Conservation (phyloP, 2,113 vertebrate species). For the Catharus fuscescens region DNA sequence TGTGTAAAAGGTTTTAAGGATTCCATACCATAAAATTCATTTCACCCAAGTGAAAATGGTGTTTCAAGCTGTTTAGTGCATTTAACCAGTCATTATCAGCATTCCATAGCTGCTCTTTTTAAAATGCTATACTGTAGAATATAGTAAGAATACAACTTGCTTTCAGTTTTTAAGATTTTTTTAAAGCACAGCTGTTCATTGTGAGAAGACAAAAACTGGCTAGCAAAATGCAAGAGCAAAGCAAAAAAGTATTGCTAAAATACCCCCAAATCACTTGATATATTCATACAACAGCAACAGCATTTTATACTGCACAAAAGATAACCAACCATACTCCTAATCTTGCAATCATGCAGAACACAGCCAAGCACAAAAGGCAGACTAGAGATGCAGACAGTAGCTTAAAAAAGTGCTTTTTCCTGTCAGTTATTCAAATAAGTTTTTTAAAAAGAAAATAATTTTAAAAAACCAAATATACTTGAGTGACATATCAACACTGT, state of each 20-base stretch:
- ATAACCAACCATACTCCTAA: not conserved
- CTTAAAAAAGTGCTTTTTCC: not conserved
- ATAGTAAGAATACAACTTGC: not conserved
- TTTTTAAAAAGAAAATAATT: not conserved
- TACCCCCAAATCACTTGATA: not conserved
- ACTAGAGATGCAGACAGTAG: not conserved
- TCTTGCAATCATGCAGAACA: not conserved
- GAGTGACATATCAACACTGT: not conserved
- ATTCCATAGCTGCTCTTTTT: not conserved
- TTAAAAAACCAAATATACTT: not conserved
- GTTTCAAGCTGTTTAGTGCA: not conserved
- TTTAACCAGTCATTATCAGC: not conserved
- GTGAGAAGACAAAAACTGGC: not conserved
- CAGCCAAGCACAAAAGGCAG: not conserved
- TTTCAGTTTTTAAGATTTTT: not conserved
- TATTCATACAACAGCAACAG: not conserved
- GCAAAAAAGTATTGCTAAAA: not conserved
- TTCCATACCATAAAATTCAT: not conserved
- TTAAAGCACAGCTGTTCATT: not conserved
- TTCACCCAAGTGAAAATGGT: not conserved
- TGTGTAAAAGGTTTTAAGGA: not conserved
- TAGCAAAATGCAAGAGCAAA: not conserved
- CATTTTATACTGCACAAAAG: not conserved
- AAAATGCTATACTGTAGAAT: not conserved
- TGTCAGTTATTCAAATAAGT: not conserved